phyloP scores from a whole-genome alignment of 2,797 vertebrate genomes.

The Microcaecilia unicolor region DNA sequence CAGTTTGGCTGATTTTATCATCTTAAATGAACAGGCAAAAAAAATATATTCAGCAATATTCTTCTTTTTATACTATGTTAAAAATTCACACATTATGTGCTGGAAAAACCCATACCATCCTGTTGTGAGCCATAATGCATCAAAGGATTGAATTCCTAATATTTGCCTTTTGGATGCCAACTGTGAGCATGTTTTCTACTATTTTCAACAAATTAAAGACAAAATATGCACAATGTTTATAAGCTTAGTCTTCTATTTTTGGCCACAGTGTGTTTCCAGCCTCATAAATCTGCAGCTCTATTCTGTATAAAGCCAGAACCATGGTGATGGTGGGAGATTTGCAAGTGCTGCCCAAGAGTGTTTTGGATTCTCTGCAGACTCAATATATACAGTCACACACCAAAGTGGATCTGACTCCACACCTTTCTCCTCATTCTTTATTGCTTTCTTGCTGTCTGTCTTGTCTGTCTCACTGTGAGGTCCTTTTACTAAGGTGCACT shows the following conservation, averaged over 20 bases:
- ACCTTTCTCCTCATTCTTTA: too few species aligned
- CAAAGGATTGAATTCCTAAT: constrained; percentile 41
- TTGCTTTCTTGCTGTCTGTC: too few species aligned
- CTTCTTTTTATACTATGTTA: constrained; percentile 13
- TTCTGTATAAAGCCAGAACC: constrained; percentile 26
- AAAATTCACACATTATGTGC: constrained; percentile 14
- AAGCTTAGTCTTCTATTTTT: constrained; percentile 47
- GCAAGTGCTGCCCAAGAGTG: too few species aligned
- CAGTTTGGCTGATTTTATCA: not conserved
- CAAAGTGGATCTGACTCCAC: too few species aligned
- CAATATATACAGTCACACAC: too few species aligned
- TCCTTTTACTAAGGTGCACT: too few species aligned
- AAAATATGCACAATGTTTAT: constrained; percentile 56
- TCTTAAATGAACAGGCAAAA: constrained; percentile 1
- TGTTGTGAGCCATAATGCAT: constrained; percentile 34
- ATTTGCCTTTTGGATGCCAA: constrained; percentile 56
- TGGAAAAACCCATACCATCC: constrained; percentile 13
- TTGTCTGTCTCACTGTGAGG: too few species aligned
- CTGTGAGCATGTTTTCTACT: constrained; percentile 52
- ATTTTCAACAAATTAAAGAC: constrained; percentile 57
- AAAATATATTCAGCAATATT: accelerated
- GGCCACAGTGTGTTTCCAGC: constrained; percentile 34
- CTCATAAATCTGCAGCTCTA: constrained; percentile 45
- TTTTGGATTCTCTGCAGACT: too few species aligned
- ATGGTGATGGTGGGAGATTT: too few species aligned